phyloP scores from a whole-genome alignment of 2,888 invertebrate genomes.

The Leptura quadrifasciata region DNA sequence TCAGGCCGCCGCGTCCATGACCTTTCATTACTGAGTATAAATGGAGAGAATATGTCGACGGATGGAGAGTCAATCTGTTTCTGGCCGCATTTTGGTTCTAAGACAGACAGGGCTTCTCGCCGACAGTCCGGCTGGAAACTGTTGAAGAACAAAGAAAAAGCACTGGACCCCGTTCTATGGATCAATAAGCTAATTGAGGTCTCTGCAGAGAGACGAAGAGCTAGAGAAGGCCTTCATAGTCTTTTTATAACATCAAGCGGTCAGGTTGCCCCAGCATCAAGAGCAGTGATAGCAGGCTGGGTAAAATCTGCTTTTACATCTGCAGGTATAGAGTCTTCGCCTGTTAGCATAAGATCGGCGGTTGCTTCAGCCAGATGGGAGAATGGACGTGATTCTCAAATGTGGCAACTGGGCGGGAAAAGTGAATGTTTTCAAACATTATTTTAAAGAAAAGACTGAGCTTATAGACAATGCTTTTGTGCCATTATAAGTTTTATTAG shows the following conservation, averaged over 20 bases:
- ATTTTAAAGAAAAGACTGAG: neutral
- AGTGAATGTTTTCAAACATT: neutral
- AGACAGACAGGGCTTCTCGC: slow-evolving; percentile 50
- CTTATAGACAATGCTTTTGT: too few relatives aligned
- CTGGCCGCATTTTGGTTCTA: slow-evolving; percentile 59
- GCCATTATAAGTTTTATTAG: too few relatives aligned
- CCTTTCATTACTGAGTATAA: slow-evolving; percentile 42
- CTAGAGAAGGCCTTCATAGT: neutral
- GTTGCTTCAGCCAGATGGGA: slow-evolving; percentile 40
- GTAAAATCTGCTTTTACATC: slow-evolving; percentile 32
- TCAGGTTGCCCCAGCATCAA: slow-evolving; percentile 25
- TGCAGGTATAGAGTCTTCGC: slow-evolving; percentile 25
- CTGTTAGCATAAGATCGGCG: slow-evolving; percentile 40
- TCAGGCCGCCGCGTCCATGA: slow-evolving; percentile 48
- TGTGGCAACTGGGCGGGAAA: neutral
- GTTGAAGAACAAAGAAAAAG: slow-evolving; percentile 15
- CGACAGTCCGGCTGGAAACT: slow-evolving; percentile 52
- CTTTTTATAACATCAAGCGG: slow-evolving; percentile 39
- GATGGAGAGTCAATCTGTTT: slow-evolving; percentile 45
- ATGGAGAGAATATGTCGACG: slow-evolving; percentile 29
- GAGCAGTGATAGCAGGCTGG: slow-evolving; percentile 45
- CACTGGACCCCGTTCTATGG: slow-evolving; percentile 46
- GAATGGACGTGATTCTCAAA: slow-evolving; percentile 19
- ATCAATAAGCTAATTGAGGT: slow-evolving; percentile 32
- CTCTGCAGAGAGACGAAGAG: slow-evolving; percentile 31